Evolutionary conservation across 2,888 invertebrate species (phyloP), one percentile per base, ranked within the genome.

Genomic region (Dasysyrphus tricinctus): DNA sequence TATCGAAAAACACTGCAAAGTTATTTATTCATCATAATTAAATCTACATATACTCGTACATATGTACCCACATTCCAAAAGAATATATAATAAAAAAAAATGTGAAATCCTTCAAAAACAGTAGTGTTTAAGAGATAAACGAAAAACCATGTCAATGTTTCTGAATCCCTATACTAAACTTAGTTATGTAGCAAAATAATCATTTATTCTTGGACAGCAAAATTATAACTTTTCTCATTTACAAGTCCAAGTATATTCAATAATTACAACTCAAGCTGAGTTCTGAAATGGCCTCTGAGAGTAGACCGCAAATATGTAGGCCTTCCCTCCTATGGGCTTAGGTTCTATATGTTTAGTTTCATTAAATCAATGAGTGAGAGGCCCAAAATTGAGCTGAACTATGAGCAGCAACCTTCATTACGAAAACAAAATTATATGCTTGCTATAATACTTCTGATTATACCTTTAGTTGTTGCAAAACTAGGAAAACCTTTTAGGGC

Each of bases 221-320:
- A 69, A 84, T 84, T 84, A 84, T 67, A 84, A 84, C 80, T 84
- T 84, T 84, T 84, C 84, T 80, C 84, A 84, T 84, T 84, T 80
- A 57, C 73, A 67, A 47, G 24, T 67, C 65, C 65, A 67, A 72
- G 83, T 16, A 70, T 69, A 79, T 83, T 79, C 83, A 84, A 84
- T 84, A 84, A 84, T 84, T 84, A 84, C 75, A 84, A 72, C 72
- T 76, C 72, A 42, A 51, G 44, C 80, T 24, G 61, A 59, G 72
- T 24, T n/a, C 56, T 34, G 8, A 44, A 63, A 42, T 63, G 47
- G 32, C 63, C 42, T 72, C 32, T 51, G 59, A 75, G 49, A 49
- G 29, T 19, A 65, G 72, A 80, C 84, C 84, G 32, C 84, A 81
- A 81, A 49, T 24, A 49, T n/a, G n/a, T 54, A 69, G 69, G 24